Percentiles rank a stretch among this genome's conserved stretches.
phyloP scores from a whole-genome alignment of 2,113 vertebrate genomes.

The Lagenorhynchus albirostris region DNA sequence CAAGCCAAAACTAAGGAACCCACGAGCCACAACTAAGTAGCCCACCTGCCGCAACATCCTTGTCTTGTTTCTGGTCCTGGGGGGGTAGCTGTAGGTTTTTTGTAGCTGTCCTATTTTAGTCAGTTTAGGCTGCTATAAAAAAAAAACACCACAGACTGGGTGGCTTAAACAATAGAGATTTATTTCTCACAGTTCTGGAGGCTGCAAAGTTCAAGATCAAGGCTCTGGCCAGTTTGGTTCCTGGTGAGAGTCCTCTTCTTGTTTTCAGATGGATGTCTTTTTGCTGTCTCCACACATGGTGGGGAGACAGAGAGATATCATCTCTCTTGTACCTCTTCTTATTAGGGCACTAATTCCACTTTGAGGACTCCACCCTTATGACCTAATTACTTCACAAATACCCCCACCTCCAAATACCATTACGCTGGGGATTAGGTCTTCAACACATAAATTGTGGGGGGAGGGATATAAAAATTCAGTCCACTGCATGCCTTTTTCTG shows the following conservation, averaged over 20 bases:
- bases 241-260: neutral
- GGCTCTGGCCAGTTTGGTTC: neutral
- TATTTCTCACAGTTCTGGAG: neutral
- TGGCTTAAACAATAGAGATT: neutral
- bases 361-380: neutral
- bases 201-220: neutral
- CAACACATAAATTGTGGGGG: neutral
- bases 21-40: no score
- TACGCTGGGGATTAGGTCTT: neutral
- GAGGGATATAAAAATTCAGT: neutral
- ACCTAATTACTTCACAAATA: neutral
- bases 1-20: no score
- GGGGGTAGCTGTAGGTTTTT: neutral
- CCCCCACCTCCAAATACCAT: neutral
- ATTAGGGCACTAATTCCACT: neutral
- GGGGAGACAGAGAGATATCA: no score
- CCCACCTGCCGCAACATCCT: no score
- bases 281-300: neutral
- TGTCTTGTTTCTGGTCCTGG: neutral
- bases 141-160: neutral
- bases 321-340: neutral
- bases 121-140: neutral
- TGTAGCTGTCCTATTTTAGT: neutral
- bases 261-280: neutral
- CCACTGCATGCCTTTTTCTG: no score